Evolutionary conservation across 2,113 vertebrate species (phyloP).

Genomic region (Lycaon pictus): DNA sequence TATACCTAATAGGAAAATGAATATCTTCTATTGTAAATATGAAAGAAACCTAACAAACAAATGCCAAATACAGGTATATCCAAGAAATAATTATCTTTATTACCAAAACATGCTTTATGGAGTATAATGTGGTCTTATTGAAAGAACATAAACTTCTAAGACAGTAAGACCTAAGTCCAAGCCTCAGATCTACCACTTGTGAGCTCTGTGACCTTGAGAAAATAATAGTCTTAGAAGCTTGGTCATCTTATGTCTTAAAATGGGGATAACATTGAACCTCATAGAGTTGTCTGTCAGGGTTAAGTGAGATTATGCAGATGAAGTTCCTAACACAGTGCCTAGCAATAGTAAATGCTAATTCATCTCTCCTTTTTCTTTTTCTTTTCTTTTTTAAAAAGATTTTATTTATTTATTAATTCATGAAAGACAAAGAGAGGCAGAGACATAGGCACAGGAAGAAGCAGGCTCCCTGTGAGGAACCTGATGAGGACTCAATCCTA

Average conservation of each 20-base stretch:
- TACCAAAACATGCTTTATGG: not conserved
- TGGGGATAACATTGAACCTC: not conserved
- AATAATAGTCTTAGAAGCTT: not conserved
- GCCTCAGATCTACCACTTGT: not conserved
- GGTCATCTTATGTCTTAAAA: not conserved
- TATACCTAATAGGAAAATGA: not conserved
- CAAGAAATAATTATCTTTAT: not conserved
- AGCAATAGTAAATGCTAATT: not conserved
- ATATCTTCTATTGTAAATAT: not conserved
- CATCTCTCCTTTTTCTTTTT: not conserved
- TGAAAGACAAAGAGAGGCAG: no score
- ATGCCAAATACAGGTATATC: not conserved
- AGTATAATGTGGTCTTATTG: not conserved
- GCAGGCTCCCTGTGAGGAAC: no score
- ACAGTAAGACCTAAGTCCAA: not conserved
- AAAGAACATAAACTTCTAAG: not conserved
- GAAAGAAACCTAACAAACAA: not conserved
- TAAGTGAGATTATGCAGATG: not conserved
- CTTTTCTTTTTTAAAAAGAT: no score
- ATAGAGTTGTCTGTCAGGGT: not conserved
- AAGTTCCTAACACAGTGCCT: not conserved
- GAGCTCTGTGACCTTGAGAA: not conserved
- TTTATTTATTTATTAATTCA: no score
- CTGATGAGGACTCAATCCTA: no score
- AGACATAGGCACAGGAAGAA: no score